Conservation (phyloP, 92 coral and sea anemone genomes). For the Metridium senile region DNA sequence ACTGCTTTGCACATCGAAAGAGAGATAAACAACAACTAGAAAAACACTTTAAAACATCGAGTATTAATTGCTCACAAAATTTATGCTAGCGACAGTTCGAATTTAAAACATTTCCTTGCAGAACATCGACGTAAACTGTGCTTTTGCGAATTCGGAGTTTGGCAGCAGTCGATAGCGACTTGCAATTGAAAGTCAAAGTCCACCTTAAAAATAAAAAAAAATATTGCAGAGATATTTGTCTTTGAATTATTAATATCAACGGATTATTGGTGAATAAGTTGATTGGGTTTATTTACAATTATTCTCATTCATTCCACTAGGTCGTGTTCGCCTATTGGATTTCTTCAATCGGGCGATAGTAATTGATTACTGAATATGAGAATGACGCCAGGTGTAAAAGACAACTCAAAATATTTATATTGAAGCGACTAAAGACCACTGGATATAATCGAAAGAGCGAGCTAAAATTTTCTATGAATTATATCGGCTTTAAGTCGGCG, state of each 20-base stretch:
- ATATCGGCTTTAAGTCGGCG: not conserved
- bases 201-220: no score
- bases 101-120: not conserved
- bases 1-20: not conserved
- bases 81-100: not conserved
- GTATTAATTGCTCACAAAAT: not conserved
- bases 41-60: not conserved
- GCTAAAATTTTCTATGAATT: not conserved
- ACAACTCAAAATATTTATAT: constrained; percentile 8
- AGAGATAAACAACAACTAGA: not conserved
- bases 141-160: not conserved
- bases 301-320: not conserved
- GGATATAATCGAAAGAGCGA: not conserved
- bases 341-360: not conserved
- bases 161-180: not conserved
- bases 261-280: not conserved
- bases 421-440: not conserved
- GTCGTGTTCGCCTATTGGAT: not conserved
- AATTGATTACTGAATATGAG: constrained; percentile 14
- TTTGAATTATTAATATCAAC: constrained; percentile 2
- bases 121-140: not conserved
- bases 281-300: not conserved
- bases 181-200: no score
- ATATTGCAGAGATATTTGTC: no score
- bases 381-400: constrained; percentile 4